Conservation (phyloP, 2,113 vertebrate genomes). For the Gnathonemus echidnorhynchus region DNA sequence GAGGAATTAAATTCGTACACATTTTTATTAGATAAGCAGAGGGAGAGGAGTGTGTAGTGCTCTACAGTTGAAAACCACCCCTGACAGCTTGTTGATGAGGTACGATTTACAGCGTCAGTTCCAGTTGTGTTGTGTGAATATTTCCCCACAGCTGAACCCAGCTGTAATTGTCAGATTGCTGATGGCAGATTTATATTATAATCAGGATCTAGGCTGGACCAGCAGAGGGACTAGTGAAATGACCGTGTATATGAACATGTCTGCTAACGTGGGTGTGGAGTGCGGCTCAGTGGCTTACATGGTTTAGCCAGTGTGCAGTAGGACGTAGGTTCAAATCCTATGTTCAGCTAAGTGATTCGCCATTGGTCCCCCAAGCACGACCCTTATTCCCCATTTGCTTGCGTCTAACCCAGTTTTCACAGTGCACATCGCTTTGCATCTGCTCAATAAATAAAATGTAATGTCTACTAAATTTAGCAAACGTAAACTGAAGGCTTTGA, state of each 20-base stretch:
- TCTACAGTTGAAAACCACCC: conserved; percentile 44
- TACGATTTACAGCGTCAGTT: not conserved
- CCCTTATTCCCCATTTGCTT: not conserved
- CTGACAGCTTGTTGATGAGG: conserved; percentile 16
- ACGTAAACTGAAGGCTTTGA: not conserved
- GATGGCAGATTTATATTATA: conserved; percentile 24
- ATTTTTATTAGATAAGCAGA: conserved; percentile 56
- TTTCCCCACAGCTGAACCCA: not conserved
- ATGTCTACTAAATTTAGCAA: not conserved
- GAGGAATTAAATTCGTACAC: conserved; percentile 60
- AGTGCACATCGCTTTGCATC: not conserved
- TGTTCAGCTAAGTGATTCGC: not conserved
- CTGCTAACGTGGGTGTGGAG: not conserved
- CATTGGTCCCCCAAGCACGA: not conserved
- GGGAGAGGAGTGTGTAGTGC: conserved; percentile 39
- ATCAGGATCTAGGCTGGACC: conserved; percentile 22
- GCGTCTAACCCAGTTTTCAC: not conserved
- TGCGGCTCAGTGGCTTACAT: not conserved
- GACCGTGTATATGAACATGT: not conserved
- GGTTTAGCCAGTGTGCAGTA: not conserved
- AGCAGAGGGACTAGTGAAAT: not conserved
- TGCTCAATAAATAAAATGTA: not conserved
- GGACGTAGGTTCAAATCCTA: not conserved
- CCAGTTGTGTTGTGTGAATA: not conserved
- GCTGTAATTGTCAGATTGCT: conserved; percentile 18